A percentile compares a stretch with the other conserved stretches of the same genome.
Evolutionary conservation across 2,888 invertebrate genomes (phyloP).

Genomic region (Ariolimax columbianus): DNA sequence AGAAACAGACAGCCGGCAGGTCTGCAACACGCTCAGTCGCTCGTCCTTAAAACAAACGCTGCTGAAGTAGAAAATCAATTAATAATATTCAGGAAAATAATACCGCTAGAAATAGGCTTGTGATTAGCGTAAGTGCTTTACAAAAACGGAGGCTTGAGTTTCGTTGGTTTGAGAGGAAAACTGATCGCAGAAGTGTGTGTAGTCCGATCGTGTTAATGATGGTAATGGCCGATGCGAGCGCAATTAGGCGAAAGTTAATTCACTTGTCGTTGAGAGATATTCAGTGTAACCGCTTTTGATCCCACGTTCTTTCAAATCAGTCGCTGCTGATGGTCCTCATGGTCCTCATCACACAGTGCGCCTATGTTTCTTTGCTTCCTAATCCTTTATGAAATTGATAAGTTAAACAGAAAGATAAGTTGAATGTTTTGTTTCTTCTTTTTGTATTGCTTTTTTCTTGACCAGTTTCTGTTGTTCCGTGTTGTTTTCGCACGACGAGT

Average conservation of each 20-base stretch:
- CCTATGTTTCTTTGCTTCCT: not conserved
- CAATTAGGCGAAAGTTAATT: constrained; percentile 38
- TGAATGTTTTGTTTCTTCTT: not conserved
- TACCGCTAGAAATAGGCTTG: constrained; percentile 23
- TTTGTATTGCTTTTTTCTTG: not conserved
- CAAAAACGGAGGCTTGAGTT: constrained; percentile 11
- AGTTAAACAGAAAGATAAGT: not conserved
- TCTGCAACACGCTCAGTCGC: not conserved
- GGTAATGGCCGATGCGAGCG: constrained; percentile 20
- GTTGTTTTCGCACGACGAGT: no score
- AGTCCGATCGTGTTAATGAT: constrained; percentile 27
- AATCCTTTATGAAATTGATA: not conserved
- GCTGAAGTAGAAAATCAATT: constrained; percentile 29
- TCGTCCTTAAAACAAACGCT: constrained; percentile 32
- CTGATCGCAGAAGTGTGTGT: constrained; percentile 21
- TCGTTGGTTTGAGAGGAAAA: constrained; percentile 5
- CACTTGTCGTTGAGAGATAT: constrained; percentile 31
- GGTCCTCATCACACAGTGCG: not conserved
- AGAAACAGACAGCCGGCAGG: constrained; percentile 35
- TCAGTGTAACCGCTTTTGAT: constrained; percentile 22
- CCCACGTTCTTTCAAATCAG: not conserved
- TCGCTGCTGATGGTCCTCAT: not conserved
- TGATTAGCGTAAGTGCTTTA: constrained; percentile 48
- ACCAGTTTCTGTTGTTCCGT: no score
- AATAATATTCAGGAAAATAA: constrained; percentile 32